A percentile compares a stretch with the other conserved stretches of the same genome.
Evolutionary conservation across 1,140 invertebrate species (phyloP).

Genomic region (Holcopasites calliopsidis): DNA sequence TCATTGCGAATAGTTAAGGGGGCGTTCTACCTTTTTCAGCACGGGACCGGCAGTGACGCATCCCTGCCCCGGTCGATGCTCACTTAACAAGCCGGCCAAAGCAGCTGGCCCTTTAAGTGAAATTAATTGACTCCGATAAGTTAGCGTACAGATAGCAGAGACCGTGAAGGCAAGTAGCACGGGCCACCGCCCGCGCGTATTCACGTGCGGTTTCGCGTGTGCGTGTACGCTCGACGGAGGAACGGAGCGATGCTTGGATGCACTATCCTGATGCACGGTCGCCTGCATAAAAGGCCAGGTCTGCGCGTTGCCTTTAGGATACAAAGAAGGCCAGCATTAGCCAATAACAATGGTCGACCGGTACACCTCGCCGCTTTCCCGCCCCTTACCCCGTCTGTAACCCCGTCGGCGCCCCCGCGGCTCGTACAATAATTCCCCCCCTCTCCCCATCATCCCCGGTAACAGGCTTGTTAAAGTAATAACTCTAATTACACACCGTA

Average conservation of each 20-base stretch:
- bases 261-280: constrained; percentile 48
- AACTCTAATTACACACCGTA: constrained; percentile 70
- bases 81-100: constrained; percentile 22
- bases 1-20: too few species aligned
- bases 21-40: too few species aligned
- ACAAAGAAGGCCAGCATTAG: constrained; percentile 71
- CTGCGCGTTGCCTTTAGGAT: constrained; percentile 66
- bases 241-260: constrained; percentile 25
- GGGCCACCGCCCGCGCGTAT: constrained; percentile 24
- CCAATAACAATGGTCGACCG: constrained; percentile 63
- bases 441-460: too few species aligned
- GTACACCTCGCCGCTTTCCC: constrained; percentile 12
- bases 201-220: constrained; percentile 32
- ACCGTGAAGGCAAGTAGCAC: constrained; percentile 41
- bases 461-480: constrained; percentile 72
- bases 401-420: neutral
- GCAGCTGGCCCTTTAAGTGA: constrained; percentile 61
- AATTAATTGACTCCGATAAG: constrained; percentile 60
- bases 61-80: constrained; percentile 7
- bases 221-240: constrained; percentile 2
- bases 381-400: neutral
- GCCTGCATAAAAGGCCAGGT: constrained; percentile 59
- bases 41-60: neutral
- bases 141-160: constrained; percentile 50
- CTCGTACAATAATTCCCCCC: constrained; percentile 38